Conservation (phyloP, 2,888 invertebrate genomes). For the Matsumyia berberina region DNA sequence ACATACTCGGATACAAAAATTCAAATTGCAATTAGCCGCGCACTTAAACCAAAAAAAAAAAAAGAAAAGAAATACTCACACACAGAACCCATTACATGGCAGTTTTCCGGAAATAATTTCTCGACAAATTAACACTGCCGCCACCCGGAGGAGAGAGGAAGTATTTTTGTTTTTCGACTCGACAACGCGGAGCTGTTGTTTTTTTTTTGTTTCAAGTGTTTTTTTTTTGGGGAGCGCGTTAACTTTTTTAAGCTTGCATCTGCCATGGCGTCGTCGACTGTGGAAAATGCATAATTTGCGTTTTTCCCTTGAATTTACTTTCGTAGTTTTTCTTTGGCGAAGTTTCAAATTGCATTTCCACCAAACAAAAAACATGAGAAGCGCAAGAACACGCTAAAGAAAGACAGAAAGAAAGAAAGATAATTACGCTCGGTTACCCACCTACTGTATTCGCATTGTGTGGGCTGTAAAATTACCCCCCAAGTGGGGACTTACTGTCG, state of each 20-base stretch:
- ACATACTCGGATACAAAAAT: conserved; percentile 30
- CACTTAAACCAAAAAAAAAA: conserved; percentile 18
- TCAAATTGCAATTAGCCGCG: conserved; percentile 59
- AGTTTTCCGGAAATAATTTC: conserved; percentile 64
- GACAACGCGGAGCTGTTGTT: conserved; percentile 35
- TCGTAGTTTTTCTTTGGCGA: conserved; percentile 14
- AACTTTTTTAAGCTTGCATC: conserved; percentile 50
- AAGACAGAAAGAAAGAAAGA: conserved; percentile 15
- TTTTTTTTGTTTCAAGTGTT: conserved; percentile 12
- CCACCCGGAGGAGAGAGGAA: conserved; percentile 21
- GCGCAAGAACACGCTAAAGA: neutral
- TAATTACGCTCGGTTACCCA: conserved; percentile 49
- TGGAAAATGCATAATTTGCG: conserved; percentile 57
- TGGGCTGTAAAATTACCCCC: neutral
- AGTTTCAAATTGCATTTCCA: conserved; percentile 52
- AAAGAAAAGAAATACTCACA: neutral
- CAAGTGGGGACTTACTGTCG: neutral
- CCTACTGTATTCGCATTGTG: conserved; percentile 21
- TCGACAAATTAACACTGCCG: conserved; percentile 59
- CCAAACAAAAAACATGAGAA: conserved; percentile 32
- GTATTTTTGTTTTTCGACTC: conserved; percentile 57
- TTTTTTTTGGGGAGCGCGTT: conserved; percentile 49
- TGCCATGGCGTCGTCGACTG: conserved; percentile 20
- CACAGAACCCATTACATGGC: conserved; percentile 27
- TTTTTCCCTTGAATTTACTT: conserved; percentile 47